phyloP scores from a whole-genome alignment of 2,113 vertebrate genomes.

The Tragelaphus scriptus region DNA sequence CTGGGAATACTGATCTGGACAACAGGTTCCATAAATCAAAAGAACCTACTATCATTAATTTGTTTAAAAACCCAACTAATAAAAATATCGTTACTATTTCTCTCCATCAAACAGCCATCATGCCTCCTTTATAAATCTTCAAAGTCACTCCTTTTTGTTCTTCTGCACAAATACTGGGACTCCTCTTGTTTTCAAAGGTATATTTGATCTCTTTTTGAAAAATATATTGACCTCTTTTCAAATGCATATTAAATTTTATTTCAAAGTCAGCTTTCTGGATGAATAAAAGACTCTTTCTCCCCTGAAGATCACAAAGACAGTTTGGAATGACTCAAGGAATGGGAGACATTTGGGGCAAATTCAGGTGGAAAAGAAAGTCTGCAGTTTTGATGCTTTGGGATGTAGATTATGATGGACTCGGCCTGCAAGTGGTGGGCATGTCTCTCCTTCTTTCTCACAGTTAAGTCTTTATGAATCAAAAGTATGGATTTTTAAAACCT shows the following conservation, averaged over 20 bases:
- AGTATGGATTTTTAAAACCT: not conserved
- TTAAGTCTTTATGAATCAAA: not conserved
- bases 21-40: not conserved
- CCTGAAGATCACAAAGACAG: not conserved
- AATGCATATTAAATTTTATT: conserved; percentile 27
- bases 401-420: not conserved
- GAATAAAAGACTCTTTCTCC: not conserved
- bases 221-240: not conserved
- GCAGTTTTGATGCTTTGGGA: fast-evolving
- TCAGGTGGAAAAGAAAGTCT: not conserved
- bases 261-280: conserved; percentile 7
- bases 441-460: too few relatives aligned
- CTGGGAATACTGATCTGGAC: fast-evolving
- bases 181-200: conserved; percentile 35
- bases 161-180: not conserved
- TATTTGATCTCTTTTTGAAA: conserved; percentile 38
- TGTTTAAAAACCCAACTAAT: not conserved
- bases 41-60: not conserved
- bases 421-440: fast-evolving
- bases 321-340: not conserved
- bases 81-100: not conserved
- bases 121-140: not conserved
- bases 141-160: conserved; percentile 3
- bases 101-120: not conserved
- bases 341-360: not conserved